Conservation (phyloP, 2,113 vertebrate species). For the Stigmatopora argus region DNA sequence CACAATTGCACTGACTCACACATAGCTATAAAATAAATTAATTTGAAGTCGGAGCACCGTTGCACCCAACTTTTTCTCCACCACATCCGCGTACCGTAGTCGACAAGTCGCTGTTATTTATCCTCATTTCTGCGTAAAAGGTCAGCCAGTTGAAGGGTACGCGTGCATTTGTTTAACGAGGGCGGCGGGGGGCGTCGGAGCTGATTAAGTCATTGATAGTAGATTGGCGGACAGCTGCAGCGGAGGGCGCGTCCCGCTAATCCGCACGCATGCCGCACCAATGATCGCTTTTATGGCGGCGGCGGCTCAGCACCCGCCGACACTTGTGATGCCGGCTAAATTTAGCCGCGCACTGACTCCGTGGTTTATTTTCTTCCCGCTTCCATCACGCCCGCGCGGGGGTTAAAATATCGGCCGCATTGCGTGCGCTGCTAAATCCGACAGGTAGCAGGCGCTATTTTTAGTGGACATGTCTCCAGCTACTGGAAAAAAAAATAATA, state of each 20-base stretch:
- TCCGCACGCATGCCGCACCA: conserved; percentile 63
- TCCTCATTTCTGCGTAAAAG: neutral
- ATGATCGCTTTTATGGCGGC: conserved; percentile 61
- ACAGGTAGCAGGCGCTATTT: conserved; percentile 17
- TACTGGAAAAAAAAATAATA: neutral
- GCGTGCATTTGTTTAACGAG: neutral
- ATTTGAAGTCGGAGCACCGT: too few species aligned
- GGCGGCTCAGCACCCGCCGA: conserved; percentile 54
- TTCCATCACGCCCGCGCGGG: conserved; percentile 23
- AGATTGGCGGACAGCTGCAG: conserved; percentile 68
- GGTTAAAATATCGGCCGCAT: conserved; percentile 35
- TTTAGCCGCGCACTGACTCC: conserved; percentile 48
- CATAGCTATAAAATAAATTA: too few species aligned
- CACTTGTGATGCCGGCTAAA: conserved; percentile 62
- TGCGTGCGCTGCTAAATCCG: conserved; percentile 18
- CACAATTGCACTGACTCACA: too few species aligned
- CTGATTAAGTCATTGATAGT: conserved; percentile 70
- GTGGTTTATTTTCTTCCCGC: conserved; percentile 48
- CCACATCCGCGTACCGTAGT: too few species aligned
- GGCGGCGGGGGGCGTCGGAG: conserved; percentile 10
- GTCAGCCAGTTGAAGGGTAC: neutral
- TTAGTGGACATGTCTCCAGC: neutral
- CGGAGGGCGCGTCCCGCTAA: conserved; percentile 66
- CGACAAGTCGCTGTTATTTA: too few species aligned
- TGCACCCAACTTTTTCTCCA: too few species aligned